Evolutionary conservation across 35 echinoderm and acorn worm species (phyloP), one percentile per base, ranked within the genome.

Genomic region (Chiridota heheva): DNA sequence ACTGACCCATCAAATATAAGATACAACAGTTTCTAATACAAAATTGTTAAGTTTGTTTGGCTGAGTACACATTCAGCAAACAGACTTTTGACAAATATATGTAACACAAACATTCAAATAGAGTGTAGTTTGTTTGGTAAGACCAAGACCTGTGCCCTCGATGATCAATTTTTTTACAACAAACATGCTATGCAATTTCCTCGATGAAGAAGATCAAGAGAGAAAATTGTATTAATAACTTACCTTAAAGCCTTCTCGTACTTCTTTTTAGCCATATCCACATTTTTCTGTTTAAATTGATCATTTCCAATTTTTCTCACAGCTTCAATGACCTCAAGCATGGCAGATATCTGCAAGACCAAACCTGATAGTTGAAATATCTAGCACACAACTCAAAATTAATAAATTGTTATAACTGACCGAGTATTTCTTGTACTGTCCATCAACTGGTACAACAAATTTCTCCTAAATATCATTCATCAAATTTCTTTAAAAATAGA

Each of bases 211-310:
- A n/a, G n/a, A n/a, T n/a, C n/a, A n/a, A n/a, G n/a, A n/a, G n/a
- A n/a, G n/a, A n/a, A n/a, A n/a, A n/a, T n/a, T n/a, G n/a, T n/a
- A n/a, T n/a, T n/a, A n/a, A 47, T 48, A 71, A 58, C 71, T 68
- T 81, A 95, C 91, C 83, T 66, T 6, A 89, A 31, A 28, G 91
- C 91, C 46, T 95, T 95, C 51, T 77, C 81, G 60, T 95, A 95
- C 31, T 95, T 95, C 51, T 84, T 47, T 28, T 46, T 85, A 8
- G 91, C 91, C 39, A 89, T 55, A 8, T 49, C 63, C 42, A 51
- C 60, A 12, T 95, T 84, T 43, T 95, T 85, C 13, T 44, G 45
- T 37, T 89, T 95, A 39, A 84, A 95, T 59, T 78, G 72, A 25
- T 84, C 41, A 53, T 89, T 95, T 29, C 91, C 91, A 43, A 89